phyloP scores from a whole-genome alignment of 1,140 invertebrate genomes.

The Hycleus cichorii region DNA sequence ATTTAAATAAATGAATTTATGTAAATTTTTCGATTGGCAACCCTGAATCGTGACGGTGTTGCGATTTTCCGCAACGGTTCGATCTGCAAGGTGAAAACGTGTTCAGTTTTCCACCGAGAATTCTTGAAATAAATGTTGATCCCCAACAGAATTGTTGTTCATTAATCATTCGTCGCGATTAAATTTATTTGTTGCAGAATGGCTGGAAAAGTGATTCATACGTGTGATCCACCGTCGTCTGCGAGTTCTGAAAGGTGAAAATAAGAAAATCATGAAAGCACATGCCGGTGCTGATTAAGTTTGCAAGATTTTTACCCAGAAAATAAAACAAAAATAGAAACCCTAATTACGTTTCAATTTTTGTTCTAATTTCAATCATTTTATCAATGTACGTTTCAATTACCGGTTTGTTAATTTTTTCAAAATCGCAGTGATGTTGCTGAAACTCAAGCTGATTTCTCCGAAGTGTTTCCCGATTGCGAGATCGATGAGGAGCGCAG shows the following conservation, averaged over 20 bases:
- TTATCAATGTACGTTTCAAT: background rate
- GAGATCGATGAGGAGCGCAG: constrained; percentile 55
- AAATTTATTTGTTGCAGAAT: constrained; percentile 37
- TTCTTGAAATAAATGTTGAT: too few species aligned
- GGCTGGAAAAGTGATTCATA: constrained; percentile 55
- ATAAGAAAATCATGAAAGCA: too few species aligned
- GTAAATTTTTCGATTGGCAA: too few species aligned
- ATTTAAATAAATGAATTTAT: too few species aligned
- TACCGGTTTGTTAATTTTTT: constrained; percentile 2
- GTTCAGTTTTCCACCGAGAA: too few species aligned
- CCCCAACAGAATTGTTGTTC: too few species aligned
- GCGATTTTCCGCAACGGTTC: too few species aligned
- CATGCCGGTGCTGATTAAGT: too few species aligned
- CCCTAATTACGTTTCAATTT: constrained; percentile 35
- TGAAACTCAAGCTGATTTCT: constrained; percentile 49
- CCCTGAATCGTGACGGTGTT: too few species aligned
- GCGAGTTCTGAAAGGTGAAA: constrained; percentile 74
- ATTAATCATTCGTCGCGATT: too few species aligned
- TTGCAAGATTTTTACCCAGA: constrained; percentile 3
- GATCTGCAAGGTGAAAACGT: too few species aligned
- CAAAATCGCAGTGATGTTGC: constrained; percentile 42
- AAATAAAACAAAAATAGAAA: constrained; percentile 11
- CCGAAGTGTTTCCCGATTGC: constrained; percentile 50
- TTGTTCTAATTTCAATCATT: constrained; percentile 33
- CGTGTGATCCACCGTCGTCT: constrained; percentile 68